These are phyloP conservation scores for Campoletis raptor DNA, from an alignment of 2,888 invertebrate genomes.

Conservation along the genomic window DNA sequence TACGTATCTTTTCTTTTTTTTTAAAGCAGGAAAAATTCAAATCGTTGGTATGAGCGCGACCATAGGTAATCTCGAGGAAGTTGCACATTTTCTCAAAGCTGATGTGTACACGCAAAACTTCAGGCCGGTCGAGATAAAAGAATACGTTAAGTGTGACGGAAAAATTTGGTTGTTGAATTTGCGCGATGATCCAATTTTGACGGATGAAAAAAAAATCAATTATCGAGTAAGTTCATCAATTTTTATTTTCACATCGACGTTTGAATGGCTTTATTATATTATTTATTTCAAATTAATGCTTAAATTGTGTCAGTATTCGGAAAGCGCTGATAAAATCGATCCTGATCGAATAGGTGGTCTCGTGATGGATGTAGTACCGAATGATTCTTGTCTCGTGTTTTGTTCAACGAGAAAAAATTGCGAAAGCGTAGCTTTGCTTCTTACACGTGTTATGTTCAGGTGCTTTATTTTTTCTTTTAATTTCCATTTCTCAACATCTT, in stretches of 20 bases:
- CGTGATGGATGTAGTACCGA: constrained; percentile 92
- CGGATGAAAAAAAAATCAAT: constrained; percentile 85
- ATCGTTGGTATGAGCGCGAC: constrained; percentile 99
- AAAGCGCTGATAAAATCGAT: constrained; percentile 88
- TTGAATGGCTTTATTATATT: background rate
- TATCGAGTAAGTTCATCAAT: constrained; percentile 84
- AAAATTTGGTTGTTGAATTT: constrained; percentile 87
- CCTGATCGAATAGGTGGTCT: constrained; percentile 93
- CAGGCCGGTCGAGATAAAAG: constrained; percentile 94
- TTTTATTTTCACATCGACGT: background rate
- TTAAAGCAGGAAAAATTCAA: constrained; percentile 88
- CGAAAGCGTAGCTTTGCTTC: constrained; percentile 93
- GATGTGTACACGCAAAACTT: constrained; percentile 94
- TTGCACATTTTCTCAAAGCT: constrained; percentile 93
- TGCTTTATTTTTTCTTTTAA: constrained; percentile 69
- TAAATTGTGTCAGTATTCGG: constrained; percentile 86
- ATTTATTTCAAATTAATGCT: constrained; percentile 61
- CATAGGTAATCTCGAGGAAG: constrained; percentile 94
- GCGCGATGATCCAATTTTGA: constrained; percentile 86
- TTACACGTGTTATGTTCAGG: constrained; percentile 88
- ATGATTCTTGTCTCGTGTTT: constrained; percentile 94
- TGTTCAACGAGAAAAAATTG: constrained; percentile 97
- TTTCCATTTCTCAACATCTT: background rate
- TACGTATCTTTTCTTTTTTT: constrained; percentile 46
- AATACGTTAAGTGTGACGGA: constrained; percentile 92